A percentile compares a stretch with the other conserved stretches of the same genome.
phyloP scores from a whole-genome alignment of 2,113 vertebrate genomes.

The Catharus fuscescens region DNA sequence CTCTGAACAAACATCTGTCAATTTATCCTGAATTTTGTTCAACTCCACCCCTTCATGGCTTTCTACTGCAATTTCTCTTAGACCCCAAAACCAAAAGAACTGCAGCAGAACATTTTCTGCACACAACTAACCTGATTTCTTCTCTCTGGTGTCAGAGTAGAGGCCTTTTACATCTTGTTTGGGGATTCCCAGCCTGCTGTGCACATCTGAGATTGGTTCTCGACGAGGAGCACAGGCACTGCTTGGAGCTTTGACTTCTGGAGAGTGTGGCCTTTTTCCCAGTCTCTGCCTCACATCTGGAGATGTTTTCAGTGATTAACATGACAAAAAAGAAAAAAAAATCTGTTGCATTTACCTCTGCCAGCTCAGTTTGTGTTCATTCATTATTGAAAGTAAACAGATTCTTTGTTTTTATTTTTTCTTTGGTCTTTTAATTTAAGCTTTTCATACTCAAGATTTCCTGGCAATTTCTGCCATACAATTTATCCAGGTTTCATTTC shows the following conservation, averaged over 20 bases:
- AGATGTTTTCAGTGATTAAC: slow-evolving; percentile 1
- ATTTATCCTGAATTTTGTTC: background rate
- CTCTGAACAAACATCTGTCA: background rate
- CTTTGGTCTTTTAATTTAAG: background rate
- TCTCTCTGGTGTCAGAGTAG: slow-evolving; percentile 86
- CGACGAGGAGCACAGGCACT: slow-evolving; percentile 74
- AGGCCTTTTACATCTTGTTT: slow-evolving; percentile 81
- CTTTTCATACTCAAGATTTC: background rate
- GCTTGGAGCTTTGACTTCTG: slow-evolving; percentile 76
- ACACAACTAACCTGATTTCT: slow-evolving; percentile 84
- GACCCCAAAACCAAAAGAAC: background rate
- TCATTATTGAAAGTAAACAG: background rate
- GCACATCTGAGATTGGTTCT: slow-evolving; percentile 89
- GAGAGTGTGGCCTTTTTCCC: slow-evolving; percentile 90
- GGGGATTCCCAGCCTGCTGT: slow-evolving; percentile 89
- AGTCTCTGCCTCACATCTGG: slow-evolving; percentile 91
- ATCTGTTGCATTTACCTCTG: background rate
- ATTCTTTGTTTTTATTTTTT: background rate
- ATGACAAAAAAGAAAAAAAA: background rate
- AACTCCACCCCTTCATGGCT: background rate
- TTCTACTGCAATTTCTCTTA: background rate
- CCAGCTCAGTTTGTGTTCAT: background rate
- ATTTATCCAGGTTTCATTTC: background rate
- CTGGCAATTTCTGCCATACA: background rate
- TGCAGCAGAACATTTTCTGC: background rate